A percentile compares a stretch with the other conserved stretches of the same genome.
Conservation (phyloP, 2,113 vertebrate genomes). For the Campylomormyrus numenius region DNA sequence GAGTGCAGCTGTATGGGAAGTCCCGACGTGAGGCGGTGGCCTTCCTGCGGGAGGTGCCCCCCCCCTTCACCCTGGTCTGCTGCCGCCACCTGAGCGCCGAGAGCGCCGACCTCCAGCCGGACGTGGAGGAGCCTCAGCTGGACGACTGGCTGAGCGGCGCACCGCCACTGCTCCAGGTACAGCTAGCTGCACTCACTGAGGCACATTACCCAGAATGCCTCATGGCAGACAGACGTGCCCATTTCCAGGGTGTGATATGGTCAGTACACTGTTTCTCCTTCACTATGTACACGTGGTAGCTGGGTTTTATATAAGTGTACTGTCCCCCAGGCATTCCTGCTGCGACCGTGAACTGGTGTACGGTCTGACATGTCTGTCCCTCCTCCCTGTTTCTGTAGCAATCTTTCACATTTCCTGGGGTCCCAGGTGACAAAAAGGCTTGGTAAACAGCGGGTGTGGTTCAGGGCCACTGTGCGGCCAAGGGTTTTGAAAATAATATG, state of each 20-base stretch:
- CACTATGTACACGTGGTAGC: background rate
- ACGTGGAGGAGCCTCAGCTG: slow-evolving; percentile 48
- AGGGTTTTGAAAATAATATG: background rate
- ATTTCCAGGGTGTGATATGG: background rate
- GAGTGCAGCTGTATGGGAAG: slow-evolving; percentile 76
- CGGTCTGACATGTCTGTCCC: background rate
- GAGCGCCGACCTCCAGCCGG: slow-evolving; percentile 54
- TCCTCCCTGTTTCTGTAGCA: background rate
- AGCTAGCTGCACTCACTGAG: background rate
- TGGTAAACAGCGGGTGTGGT: background rate
- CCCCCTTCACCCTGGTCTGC: slow-evolving; percentile 86
- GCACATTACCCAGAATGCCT: background rate
- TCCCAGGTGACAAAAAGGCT: background rate
- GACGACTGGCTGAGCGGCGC: slow-evolving; percentile 33
- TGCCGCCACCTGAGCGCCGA: slow-evolving; percentile 70
- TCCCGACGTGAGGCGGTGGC: slow-evolving; percentile 81
- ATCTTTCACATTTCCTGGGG: background rate
- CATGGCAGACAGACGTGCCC: background rate
- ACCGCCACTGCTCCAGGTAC: slow-evolving; percentile 39
- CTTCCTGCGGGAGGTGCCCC: slow-evolving; percentile 85
- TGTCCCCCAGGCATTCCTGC: background rate
- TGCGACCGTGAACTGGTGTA: background rate
- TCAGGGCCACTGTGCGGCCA: background rate
- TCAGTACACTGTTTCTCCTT: background rate
- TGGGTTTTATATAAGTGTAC: background rate